Base-by-base conservation (phyloP, 2,888 invertebrate genomes). In the Folsomia manolachei region DNA sequence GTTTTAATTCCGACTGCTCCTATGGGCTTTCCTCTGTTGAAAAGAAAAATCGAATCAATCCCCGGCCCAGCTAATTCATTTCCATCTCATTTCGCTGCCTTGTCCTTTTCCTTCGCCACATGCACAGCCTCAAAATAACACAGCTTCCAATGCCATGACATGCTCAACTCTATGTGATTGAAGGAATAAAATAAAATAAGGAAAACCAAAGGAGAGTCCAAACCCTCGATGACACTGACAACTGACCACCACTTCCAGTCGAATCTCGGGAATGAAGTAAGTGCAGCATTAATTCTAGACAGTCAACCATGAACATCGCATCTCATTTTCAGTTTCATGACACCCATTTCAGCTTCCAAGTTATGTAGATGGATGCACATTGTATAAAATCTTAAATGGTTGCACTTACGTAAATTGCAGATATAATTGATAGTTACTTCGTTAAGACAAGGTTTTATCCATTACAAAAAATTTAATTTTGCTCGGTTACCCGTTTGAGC, bases 41-140 rank as follows among this genome's bases (percentile, higher is more conserved):
- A 56, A 56, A 56, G 56, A 56, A 56, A 56, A 56, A 56, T 56
- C 56, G 56, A 56, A 56, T 56, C 56, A 56, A 56, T 56, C 21
- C 56, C 56, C 19, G 56, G 21, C 56, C 56, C 19, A 56, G 56
- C 56, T 56, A 56, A 56, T 56, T 56, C 56, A 56, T 56, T 56
- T 56, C 56, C 56, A 56, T 56, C 56, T 56, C 56, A 56, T 56
- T 56, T 56, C 56, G n/a, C n/a, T 56, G 7, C 39, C 14, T 39
- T 39, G 7, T 39, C 39, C 39, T 39, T 14, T n/a, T 14, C 56
- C 56, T 14, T 19, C 18, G n/a, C 56, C 56, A 56, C 56, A 7
- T 19, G 7, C 39, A 39, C 39, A 4, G 39, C 39, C 4, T 14
- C 7, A 39, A 39, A 39, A 4, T 39, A 9, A 14, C 39, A 39